Percentiles rank a stretch among this genome's conserved stretches.
Conservation (phyloP, 2,797 vertebrate species). For the Onychomys arenicola region DNA sequence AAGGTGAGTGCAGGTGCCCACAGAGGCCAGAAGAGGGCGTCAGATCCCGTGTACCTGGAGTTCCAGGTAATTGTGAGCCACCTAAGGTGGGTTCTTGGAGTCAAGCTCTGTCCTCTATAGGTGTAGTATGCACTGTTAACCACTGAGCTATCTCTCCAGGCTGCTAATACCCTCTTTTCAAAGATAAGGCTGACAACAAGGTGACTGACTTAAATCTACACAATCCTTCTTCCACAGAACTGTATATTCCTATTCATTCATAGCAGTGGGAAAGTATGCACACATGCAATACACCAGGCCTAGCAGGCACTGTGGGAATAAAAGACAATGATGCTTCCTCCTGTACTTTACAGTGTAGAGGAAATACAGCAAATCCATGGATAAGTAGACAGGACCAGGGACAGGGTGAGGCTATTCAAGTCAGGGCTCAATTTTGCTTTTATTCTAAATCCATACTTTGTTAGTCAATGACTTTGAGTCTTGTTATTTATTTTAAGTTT, state of each 20-base stretch:
- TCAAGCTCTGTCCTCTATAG: not conserved
- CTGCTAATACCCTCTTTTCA: not conserved
- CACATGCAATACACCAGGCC: not conserved
- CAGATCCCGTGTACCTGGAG: not conserved
- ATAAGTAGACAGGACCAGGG: not conserved
- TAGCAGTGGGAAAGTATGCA: not conserved
- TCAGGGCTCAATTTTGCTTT: not conserved
- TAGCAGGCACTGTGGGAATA: not conserved
- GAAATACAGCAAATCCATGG: not conserved
- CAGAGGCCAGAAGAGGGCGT: not conserved
- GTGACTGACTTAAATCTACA: not conserved
- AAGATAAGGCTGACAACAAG: not conserved
- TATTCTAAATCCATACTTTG: conserved; percentile 11
- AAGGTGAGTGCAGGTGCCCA: not conserved
- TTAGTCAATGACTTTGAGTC: not conserved
- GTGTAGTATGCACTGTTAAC: not conserved
- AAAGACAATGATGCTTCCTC: not conserved
- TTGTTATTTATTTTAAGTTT: not conserved
- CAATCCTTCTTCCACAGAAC: not conserved
- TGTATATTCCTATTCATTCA: not conserved
- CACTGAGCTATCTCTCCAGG: not conserved
- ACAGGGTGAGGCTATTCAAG: not conserved
- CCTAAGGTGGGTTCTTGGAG: not conserved
- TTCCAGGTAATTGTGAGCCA: not conserved
- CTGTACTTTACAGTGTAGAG: not conserved